A percentile compares a stretch with the other conserved stretches of the same genome.
These are phyloP conservation scores for Ceratosolen fusciceps DNA, from an alignment of 1,140 invertebrate species.

Conservation along the genomic window DNA sequence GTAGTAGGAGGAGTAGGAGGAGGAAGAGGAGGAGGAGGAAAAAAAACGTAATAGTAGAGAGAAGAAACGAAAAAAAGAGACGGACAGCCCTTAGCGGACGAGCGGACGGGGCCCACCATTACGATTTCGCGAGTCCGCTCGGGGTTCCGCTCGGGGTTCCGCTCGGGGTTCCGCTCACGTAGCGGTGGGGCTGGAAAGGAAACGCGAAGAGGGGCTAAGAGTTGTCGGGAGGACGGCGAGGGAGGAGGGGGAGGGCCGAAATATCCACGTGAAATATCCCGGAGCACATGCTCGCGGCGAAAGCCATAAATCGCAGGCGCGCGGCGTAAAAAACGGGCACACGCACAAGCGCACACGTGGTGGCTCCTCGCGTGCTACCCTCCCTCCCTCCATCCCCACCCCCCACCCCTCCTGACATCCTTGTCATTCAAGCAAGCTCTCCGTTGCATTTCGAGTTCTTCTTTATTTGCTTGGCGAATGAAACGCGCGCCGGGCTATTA, in stretches of 20 bases:
- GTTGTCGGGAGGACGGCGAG: background rate
- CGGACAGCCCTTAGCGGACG: too few relatives aligned
- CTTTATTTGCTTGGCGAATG: background rate
- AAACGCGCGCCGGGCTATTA: background rate
- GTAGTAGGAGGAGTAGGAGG: too few relatives aligned
- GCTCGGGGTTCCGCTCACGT: background rate
- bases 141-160: background rate
- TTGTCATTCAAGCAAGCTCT: background rate
- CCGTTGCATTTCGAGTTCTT: background rate
- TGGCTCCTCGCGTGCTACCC: conserved; percentile 1
- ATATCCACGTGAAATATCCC: conserved; percentile 11
- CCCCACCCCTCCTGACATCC: too few relatives aligned
- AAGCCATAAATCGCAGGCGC: conserved; percentile 7
- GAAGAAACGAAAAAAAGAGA: too few relatives aligned
- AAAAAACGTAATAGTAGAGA: too few relatives aligned
- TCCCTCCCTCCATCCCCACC: too few relatives aligned
- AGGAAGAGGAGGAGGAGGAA: too few relatives aligned
- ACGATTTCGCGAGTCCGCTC: background rate
- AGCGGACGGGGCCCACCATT: too few relatives aligned
- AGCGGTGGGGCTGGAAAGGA: background rate
- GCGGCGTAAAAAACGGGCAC: background rate
- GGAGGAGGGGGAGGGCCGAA: background rate
- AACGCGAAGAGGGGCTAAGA: background rate
- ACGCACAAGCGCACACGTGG: too few relatives aligned
- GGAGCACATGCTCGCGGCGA: conserved; percentile 2